These are phyloP conservation scores for Hyperoplus lanceolatus DNA, from an alignment of 2,797 vertebrate species.

Conservation along the genomic window DNA sequence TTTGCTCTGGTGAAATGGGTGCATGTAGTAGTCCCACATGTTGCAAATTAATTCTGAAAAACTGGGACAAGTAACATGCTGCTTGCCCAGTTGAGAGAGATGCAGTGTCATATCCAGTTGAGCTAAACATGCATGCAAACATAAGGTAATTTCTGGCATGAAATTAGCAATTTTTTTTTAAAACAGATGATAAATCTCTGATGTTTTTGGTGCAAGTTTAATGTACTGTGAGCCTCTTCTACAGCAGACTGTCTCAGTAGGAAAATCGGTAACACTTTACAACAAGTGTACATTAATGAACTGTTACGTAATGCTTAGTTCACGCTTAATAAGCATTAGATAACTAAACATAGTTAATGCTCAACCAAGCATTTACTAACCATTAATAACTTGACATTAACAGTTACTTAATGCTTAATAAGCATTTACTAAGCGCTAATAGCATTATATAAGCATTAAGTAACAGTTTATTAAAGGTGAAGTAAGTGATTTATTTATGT, in stretches of 20 bases:
- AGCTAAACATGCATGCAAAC: background rate
- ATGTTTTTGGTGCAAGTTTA: background rate
- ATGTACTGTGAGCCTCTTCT: background rate
- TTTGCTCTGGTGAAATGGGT: conserved; percentile 3
- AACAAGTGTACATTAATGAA: too few relatives aligned
- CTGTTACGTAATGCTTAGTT: too few relatives aligned
- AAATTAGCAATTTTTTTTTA: background rate
- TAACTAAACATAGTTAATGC: too few relatives aligned
- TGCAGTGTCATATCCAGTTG: background rate
- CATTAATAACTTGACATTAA: too few relatives aligned
- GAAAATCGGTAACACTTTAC: background rate
- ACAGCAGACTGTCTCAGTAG: background rate
- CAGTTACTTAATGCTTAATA: too few relatives aligned
- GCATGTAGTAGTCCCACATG: background rate
- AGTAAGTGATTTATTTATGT: too few relatives aligned
- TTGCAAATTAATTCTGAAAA: conserved; percentile 6
- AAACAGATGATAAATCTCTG: background rate
- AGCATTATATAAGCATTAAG: too few relatives aligned
- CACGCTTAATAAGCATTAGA: too few relatives aligned
- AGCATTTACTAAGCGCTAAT: too few relatives aligned
- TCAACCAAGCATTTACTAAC: too few relatives aligned
- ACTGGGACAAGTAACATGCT: background rate
- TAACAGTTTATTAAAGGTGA: too few relatives aligned
- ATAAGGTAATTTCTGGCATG: background rate
- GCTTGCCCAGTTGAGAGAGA: background rate